These are phyloP conservation scores for Cheilosia urbana DNA, from an alignment of 2,888 invertebrate genomes.

Conservation along the genomic window DNA sequence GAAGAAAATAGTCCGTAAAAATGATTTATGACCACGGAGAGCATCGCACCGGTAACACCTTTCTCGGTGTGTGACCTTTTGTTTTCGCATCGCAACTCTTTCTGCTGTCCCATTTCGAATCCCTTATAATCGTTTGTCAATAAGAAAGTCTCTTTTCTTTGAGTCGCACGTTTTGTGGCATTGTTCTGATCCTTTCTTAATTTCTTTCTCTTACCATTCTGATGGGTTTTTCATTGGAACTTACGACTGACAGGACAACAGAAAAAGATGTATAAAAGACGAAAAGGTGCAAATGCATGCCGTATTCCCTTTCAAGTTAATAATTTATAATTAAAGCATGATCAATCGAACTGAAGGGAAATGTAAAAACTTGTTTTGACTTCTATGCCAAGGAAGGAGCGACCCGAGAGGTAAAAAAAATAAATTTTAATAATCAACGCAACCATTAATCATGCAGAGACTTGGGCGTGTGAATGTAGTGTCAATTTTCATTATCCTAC, in stretches of 20 bases:
- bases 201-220: slow-evolving; percentile 9
- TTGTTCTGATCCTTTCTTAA: slow-evolving; percentile 61
- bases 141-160: slow-evolving; percentile 64
- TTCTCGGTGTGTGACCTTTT: slow-evolving; percentile 62
- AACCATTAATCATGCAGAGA: slow-evolving; percentile 63
- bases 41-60: slow-evolving; percentile 62
- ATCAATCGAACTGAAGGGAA: slow-evolving; percentile 71
- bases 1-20: slow-evolving; percentile 35
- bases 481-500: slow-evolving; percentile 60
- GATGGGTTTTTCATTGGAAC: slow-evolving; percentile 19
- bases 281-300: slow-evolving; percentile 63
- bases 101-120: slow-evolving; percentile 41
- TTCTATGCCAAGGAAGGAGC: slow-evolving; percentile 28
- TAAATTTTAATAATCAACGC: slow-evolving; percentile 59
- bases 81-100: slow-evolving; percentile 71
- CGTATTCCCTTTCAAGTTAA: slow-evolving; percentile 58
- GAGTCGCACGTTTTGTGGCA: slow-evolving; percentile 66
- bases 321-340: slow-evolving; percentile 74
- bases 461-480: slow-evolving; percentile 70
- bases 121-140: slow-evolving; percentile 73
- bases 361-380: slow-evolving; percentile 70
- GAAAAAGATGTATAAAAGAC: neutral
- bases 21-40: slow-evolving; percentile 69
- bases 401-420: neutral
- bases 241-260: slow-evolving; percentile 17